Evolutionary conservation across 1,140 invertebrate genomes (phyloP).

Genomic region (Laodelphax striatellus): DNA sequence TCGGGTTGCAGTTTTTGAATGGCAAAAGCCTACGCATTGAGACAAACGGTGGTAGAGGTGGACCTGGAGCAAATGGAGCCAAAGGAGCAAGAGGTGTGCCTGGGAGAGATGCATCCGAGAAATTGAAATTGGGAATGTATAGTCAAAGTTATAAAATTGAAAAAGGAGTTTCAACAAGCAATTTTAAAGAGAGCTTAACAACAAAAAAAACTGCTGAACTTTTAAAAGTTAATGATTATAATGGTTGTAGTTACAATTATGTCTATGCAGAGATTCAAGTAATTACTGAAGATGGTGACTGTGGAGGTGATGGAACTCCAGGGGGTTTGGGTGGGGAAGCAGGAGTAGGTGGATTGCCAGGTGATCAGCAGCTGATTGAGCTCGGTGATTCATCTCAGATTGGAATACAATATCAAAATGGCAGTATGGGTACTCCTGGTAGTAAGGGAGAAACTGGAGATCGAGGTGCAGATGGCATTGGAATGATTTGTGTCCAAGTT

Average conservation of each 20-base stretch:
- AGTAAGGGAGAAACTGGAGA: background rate
- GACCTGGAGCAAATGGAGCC: background rate
- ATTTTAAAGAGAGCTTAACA: background rate
- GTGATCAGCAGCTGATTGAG: background rate
- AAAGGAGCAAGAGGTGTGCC: background rate
- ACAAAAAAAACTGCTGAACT: too few species aligned
- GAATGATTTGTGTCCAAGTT: too few species aligned
- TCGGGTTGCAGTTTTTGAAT: background rate
- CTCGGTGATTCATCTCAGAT: background rate
- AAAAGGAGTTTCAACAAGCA: background rate
- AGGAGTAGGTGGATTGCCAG: background rate
- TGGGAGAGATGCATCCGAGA: background rate
- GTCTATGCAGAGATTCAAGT: background rate
- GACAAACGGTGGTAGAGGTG: background rate
- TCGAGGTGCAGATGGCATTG: background rate
- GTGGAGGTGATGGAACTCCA: background rate
- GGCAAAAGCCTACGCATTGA: background rate
- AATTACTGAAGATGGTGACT: background rate
- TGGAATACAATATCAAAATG: background rate
- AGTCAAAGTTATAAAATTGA: background rate
- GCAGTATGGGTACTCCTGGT: background rate
- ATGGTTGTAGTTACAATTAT: too few species aligned
- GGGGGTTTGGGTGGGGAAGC: background rate
- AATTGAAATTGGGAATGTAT: background rate
- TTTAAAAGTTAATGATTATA: too few species aligned